Percentiles rank a stretch among this genome's conserved stretches.
Conservation (phyloP, 1,140 invertebrate species). For the Temnothorax longispinosus region DNA sequence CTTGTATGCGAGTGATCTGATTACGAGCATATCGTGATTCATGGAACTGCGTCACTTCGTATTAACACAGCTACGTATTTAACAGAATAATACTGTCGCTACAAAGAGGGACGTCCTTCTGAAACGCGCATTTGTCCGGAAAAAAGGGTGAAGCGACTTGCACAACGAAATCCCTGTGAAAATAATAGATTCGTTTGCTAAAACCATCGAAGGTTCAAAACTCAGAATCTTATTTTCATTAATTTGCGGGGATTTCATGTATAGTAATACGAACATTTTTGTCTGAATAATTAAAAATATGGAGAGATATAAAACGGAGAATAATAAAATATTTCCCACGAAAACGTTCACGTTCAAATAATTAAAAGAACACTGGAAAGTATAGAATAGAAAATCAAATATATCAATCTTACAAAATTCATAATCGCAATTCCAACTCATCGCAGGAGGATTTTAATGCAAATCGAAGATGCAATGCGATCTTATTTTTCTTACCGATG, state of each 20-base stretch:
- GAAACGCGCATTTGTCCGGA: not conserved
- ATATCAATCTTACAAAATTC: not conserved
- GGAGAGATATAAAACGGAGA: not conserved
- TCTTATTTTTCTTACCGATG: not conserved
- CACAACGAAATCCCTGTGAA: not conserved
- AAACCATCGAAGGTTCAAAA: not conserved
- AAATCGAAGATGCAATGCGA: not conserved
- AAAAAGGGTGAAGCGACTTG: not conserved
- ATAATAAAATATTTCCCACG: not conserved
- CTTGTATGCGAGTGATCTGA: conserved; percentile 23
- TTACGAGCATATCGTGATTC: conserved; percentile 52
- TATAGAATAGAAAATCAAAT: not conserved
- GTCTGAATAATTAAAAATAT: not conserved
- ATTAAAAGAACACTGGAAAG: not conserved
- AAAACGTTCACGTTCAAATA: not conserved
- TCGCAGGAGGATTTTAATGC: not conserved
- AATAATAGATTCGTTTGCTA: not conserved
- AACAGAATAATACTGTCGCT: conserved; percentile 23
- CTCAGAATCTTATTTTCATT: not conserved
- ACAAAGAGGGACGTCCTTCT: not conserved
- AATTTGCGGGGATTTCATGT: not conserved
- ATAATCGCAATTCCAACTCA: not conserved
- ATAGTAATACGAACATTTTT: not conserved
- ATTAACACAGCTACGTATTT: not conserved
- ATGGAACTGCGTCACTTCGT: conserved; percentile 41